Base-by-base conservation (phyloP, 1,140 invertebrate genomes). In the Diachasmimorpha longicaudata region DNA sequence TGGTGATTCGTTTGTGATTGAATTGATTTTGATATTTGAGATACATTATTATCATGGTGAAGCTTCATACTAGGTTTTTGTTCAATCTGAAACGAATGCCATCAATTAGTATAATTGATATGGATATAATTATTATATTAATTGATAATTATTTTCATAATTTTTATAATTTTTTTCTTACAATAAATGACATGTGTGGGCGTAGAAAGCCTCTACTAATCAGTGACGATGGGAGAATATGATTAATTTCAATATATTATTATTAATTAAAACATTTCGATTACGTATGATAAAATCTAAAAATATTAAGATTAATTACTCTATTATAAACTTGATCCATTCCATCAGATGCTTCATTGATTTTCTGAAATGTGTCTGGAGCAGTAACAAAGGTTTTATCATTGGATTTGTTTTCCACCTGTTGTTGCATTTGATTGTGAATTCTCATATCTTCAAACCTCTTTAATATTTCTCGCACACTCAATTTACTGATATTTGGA, bases 381-480 rank as follows among this genome's bases (percentile, higher is more conserved):
- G 89, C 89, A 36, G 88, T 88, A 11, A 81, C 85, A 11, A 90
- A 76, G 0, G 88, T 90, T 48, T 84, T 87, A 74, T 89, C 88
- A 72, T 77, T 84, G n/a, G 84, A 81, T 77, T 84, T 89, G n/a
- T 89, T 88, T 13, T 89, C 88, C 9, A 13, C 39, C 76, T 78
- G 74, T 75, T 69, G 70, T 39, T 72, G 74, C n/a, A 77, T 67
- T 8, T 83, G 85, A 71, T 81, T 84, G 36, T 88, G 86, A 13
- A 85, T 80, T 58, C 90, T 91, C 58, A 95, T 89, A 84, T 94
- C 94, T 82, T 95, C 94, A 85, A 95, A 95, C 67, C 94, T 90
- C 37, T 93, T 93, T 71, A 95, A 86, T 78, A 95, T 95, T 80
- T 95, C 94, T 79, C 93, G 93, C 37, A 95, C 94, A 74, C 94